These are phyloP conservation scores for Choristoneura rosaceana DNA, from an alignment of 2,888 invertebrate species.

Conservation along the genomic window DNA sequence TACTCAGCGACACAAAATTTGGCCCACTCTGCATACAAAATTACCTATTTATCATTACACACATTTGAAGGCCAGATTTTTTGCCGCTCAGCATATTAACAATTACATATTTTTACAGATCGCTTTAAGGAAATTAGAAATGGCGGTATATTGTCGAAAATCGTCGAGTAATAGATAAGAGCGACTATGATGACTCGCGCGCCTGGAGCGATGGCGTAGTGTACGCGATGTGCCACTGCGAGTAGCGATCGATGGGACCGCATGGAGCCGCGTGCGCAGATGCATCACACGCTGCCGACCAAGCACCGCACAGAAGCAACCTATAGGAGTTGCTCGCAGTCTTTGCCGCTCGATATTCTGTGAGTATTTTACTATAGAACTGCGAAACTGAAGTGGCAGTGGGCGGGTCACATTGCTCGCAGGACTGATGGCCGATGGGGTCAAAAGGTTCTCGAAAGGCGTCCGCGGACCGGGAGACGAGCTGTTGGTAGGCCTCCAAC, in stretches of 20 bases:
- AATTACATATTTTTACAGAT: conserved; percentile 53
- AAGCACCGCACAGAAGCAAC: conserved; percentile 75
- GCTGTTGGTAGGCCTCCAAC: no score
- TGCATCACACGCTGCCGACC: conserved; percentile 70
- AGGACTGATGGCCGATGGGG: no score
- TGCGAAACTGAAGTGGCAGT: no score
- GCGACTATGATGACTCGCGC: conserved; percentile 54
- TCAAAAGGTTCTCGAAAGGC: no score
- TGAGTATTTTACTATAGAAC: conserved; percentile 64
- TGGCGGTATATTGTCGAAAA: conserved; percentile 50
- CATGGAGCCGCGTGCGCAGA: conserved; percentile 79
- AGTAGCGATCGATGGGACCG: conserved; percentile 55
- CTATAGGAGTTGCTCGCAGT: conserved; percentile 81
- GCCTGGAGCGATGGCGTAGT: conserved; percentile 44
- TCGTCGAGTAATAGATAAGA: conserved; percentile 48
- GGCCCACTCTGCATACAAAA: no score
- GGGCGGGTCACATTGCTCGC: no score
- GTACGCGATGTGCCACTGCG: conserved; percentile 33
- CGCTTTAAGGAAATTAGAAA: conserved; percentile 46
- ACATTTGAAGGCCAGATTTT: no score
- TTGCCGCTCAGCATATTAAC: no score
- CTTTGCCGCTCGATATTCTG: conserved; percentile 83
- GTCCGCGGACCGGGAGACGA: no score
- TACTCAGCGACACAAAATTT: no score
- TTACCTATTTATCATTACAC: no score